Conservation (phyloP, 2,797 vertebrate genomes). For the Rhadinocentrus ornatus region DNA sequence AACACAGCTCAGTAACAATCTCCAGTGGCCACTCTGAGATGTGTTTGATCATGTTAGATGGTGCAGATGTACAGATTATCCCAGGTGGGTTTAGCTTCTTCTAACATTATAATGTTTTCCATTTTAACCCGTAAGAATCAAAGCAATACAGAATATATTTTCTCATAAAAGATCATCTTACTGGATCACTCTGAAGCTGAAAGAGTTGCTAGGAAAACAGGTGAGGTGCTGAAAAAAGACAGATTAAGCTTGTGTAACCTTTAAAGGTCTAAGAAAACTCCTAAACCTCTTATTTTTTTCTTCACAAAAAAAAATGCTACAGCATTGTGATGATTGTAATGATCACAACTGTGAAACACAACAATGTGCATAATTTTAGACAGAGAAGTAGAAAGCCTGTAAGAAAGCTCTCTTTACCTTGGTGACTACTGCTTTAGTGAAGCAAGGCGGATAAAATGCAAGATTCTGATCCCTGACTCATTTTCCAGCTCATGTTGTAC, state of each 20-base stretch:
- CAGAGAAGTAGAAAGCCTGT: constrained; percentile 50
- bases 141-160: constrained; percentile 23
- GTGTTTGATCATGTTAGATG: constrained; percentile 66
- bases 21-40: constrained; percentile 55
- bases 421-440: constrained; percentile 78
- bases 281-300: constrained; percentile 35
- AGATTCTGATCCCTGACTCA: constrained; percentile 77
- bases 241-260: constrained; percentile 33
- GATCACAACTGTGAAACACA: constrained; percentile 42
- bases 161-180: not conserved
- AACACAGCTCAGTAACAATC: constrained; percentile 61
- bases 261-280: constrained; percentile 17
- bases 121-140: constrained; percentile 43
- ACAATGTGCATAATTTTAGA: constrained; percentile 55
- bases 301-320: not conserved
- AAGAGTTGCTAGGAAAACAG: constrained; percentile 17
- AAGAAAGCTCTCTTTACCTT: constrained; percentile 65
- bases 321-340: constrained; percentile 12
- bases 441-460: constrained; percentile 80
- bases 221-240: constrained; percentile 3
- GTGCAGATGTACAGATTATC: constrained; percentile 59
- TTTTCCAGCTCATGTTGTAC: constrained; percentile 71
- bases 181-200: constrained; percentile 3
- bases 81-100: constrained; percentile 17
- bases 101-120: constrained; percentile 36